Percentiles rank a stretch among this genome's conserved stretches.
Evolutionary conservation across 2,888 invertebrate genomes (phyloP).

Genomic region (Tiliacea citrago): DNA sequence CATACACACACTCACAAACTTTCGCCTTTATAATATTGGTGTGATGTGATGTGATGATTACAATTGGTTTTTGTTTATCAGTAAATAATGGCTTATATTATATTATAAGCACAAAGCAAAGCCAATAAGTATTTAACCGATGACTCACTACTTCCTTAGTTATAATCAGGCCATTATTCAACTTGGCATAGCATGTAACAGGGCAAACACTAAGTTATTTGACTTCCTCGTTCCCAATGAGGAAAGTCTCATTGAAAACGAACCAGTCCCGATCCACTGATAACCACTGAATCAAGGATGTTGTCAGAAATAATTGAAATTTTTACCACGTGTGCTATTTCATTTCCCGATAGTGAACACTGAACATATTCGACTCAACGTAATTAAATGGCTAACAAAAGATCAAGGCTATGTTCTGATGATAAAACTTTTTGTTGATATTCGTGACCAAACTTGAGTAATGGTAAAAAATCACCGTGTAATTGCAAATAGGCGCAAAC

Average conservation of each 20-base stretch:
- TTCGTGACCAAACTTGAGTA: slow-evolving; percentile 87
- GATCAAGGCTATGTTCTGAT: slow-evolving; percentile 85
- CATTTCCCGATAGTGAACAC: slow-evolving; percentile 71
- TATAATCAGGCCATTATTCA: slow-evolving; percentile 50
- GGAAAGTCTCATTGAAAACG: slow-evolving; percentile 49
- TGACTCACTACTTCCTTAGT: slow-evolving; percentile 53
- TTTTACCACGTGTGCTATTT: slow-evolving; percentile 68
- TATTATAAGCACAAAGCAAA: slow-evolving; percentile 31
- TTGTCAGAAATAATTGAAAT: slow-evolving; percentile 49
- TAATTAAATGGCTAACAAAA: slow-evolving; percentile 87
- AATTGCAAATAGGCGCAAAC: slow-evolving; percentile 84
- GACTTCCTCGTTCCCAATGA: slow-evolving; percentile 56
- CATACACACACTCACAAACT: too few species aligned
- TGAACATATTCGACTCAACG: slow-evolving; percentile 73
- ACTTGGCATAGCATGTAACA: slow-evolving; percentile 34
- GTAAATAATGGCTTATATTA: too few species aligned
- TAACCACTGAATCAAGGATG: slow-evolving; percentile 52
- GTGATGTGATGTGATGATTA: too few species aligned
- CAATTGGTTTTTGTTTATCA: too few species aligned
- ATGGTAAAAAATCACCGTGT: slow-evolving; percentile 86
- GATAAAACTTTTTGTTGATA: slow-evolving; percentile 86
- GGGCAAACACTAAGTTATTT: slow-evolving; percentile 41
- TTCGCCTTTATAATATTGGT: too few species aligned
- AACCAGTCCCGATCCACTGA: slow-evolving; percentile 44
- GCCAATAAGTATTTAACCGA: slow-evolving; percentile 31